A percentile compares a stretch with the other conserved stretches of the same genome.
Evolutionary conservation across 2,113 vertebrate genomes (phyloP).

Genomic region (Lophura nycthemera): DNA sequence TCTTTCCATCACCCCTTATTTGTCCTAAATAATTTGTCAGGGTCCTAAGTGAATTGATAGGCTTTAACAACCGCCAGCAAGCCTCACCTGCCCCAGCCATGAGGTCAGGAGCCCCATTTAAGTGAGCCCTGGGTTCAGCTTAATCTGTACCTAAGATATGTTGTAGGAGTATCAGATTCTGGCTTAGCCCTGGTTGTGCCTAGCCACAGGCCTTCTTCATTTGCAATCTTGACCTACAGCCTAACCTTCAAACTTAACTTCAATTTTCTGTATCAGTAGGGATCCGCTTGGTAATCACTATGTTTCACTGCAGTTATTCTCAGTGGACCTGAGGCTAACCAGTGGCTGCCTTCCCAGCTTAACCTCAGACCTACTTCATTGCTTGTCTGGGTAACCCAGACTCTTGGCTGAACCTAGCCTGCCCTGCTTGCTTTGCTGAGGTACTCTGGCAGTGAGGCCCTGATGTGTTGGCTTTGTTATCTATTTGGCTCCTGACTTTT

Average conservation of each 20-base stretch:
- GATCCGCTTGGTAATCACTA: neutral
- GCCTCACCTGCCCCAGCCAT: neutral
- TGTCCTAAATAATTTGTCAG: neutral
- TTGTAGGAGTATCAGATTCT: accelerated
- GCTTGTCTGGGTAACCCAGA: neutral
- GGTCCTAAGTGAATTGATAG: neutral
- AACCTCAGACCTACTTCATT: neutral
- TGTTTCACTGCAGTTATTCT: neutral
- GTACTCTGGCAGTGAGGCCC: neutral
- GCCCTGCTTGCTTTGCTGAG: neutral
- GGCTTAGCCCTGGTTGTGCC: neutral
- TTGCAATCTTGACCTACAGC: neutral
- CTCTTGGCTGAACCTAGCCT: neutral
- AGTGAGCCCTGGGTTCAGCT: neutral
- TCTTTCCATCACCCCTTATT: neutral
- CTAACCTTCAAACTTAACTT: neutral
- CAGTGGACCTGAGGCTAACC: too few species aligned
- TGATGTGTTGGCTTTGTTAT: neutral
- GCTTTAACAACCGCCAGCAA: neutral
- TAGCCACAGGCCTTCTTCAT: neutral
- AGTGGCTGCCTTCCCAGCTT: neutral
- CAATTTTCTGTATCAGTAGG: neutral
- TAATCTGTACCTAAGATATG: neutral
- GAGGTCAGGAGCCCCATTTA: neutral
- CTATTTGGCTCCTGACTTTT: neutral